Evolutionary conservation across 2,888 invertebrate species (phyloP).

Genomic region (Hyalella azteca): DNA sequence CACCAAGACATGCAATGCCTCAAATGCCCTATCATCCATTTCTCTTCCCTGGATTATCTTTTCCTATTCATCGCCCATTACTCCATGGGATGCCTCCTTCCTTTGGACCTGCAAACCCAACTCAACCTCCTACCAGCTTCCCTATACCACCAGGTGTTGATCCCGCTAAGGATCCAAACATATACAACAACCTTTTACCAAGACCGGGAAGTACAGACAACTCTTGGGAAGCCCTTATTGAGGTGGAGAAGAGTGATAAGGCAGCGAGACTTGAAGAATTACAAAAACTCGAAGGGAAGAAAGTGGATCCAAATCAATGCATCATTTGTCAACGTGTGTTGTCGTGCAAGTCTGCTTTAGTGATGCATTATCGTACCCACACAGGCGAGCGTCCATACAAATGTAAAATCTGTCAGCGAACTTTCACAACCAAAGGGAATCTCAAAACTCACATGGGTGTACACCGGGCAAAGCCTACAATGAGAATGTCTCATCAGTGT

Average conservation of each 20-base stretch:
- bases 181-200: slow-evolving; percentile 61
- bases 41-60: slow-evolving; percentile 20
- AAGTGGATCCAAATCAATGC: slow-evolving; percentile 68
- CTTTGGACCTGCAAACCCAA: slow-evolving; percentile 45
- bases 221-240: slow-evolving; percentile 67
- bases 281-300: slow-evolving; percentile 66
- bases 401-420: slow-evolving; percentile 67
- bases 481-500: slow-evolving; percentile 58
- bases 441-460: slow-evolving; percentile 71
- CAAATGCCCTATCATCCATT: slow-evolving; percentile 38
- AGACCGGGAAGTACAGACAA: slow-evolving; percentile 61
- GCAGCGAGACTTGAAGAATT: slow-evolving; percentile 67
- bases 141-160: slow-evolving; percentile 45
- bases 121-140: slow-evolving; percentile 26
- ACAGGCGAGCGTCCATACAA: slow-evolving; percentile 67
- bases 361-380: slow-evolving; percentile 67
- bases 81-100: slow-evolving; percentile 35
- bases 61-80: slow-evolving; percentile 36
- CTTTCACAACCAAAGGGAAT: slow-evolving; percentile 70
- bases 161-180: slow-evolving; percentile 59
- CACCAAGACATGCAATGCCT: not conserved
- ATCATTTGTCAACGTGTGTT: slow-evolving; percentile 67
- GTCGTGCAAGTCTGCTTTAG: slow-evolving; percentile 67
- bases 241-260: slow-evolving; percentile 66
- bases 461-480: slow-evolving; percentile 66